Percentiles rank a stretch among this genome's conserved stretches.
phyloP scores from a whole-genome alignment of 2,113 vertebrate species.

The Mellivora capensis region DNA sequence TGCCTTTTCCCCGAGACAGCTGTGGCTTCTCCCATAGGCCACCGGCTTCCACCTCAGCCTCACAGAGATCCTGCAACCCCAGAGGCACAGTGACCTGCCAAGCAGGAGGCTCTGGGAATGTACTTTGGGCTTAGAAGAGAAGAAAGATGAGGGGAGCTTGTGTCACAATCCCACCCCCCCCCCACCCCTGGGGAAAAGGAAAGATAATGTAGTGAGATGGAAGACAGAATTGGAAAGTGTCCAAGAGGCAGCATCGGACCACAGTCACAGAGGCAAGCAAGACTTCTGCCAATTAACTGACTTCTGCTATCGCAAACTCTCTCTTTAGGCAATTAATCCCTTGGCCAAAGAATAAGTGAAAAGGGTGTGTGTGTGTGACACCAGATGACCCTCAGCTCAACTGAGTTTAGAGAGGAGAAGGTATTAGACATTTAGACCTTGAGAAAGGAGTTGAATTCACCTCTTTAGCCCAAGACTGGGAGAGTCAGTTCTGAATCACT shows the following conservation, averaged over 20 bases:
- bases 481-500: not conserved
- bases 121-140: not conserved
- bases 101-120: not conserved
- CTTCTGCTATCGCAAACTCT: not conserved
- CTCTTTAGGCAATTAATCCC: not conserved
- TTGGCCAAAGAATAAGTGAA: not conserved
- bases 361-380: not conserved
- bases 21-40: not conserved
- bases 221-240: not conserved
- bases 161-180: not conserved
- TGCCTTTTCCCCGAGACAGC: not conserved
- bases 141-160: not conserved
- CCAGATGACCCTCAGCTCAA: not conserved
- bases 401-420: not conserved
- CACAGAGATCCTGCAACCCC: not conserved
- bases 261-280: not conserved
- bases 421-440: not conserved
- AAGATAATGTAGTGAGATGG: not conserved
- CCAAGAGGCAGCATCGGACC: not conserved
- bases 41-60: not conserved
- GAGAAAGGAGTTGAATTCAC: not conserved
- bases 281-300: not conserved
- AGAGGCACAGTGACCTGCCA: not conserved
- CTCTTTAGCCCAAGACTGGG: not conserved
- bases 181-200: not conserved